Percentiles rank a stretch among this genome's conserved stretches.
Evolutionary conservation across 2,113 vertebrate genomes (phyloP).

Genomic region (Nibea albiflora): DNA sequence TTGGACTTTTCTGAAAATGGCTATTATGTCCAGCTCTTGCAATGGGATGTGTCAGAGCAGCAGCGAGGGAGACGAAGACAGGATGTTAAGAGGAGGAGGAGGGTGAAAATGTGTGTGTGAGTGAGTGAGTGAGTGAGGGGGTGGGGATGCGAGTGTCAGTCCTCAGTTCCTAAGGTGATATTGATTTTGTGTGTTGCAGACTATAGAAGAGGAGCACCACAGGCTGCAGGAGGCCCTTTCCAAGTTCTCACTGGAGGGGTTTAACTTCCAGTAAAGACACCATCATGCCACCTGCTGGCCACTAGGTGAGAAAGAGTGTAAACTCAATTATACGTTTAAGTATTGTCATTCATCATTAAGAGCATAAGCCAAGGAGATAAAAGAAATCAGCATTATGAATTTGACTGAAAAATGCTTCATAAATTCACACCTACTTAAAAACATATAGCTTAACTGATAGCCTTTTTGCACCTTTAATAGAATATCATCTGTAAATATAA

Average conservation of each 20-base stretch:
- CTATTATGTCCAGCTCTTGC: conserved; percentile 67
- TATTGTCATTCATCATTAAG: background rate
- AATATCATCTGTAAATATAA: background rate
- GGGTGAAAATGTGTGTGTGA: conserved; percentile 10
- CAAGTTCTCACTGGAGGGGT: conserved; percentile 77
- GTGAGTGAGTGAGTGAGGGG: background rate
- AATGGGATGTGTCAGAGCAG: conserved; percentile 73
- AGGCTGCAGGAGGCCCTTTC: conserved; percentile 80
- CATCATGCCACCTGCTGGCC: conserved; percentile 70
- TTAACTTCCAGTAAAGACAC: conserved; percentile 75
- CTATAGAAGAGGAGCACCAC: conserved; percentile 82
- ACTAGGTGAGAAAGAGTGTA: conserved; percentile 62
- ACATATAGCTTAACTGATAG: background rate
- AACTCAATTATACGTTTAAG: background rate
- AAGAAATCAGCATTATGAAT: background rate
- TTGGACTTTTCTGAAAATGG: conserved; percentile 77
- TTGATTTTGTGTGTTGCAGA: conserved; percentile 76
- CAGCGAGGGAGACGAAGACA: conserved; percentile 64
- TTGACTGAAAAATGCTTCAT: background rate
- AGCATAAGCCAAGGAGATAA: too few species aligned
- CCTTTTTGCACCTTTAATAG: background rate
- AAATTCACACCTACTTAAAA: background rate
- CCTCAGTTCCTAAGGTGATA: conserved; percentile 59
- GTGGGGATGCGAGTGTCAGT: conserved; percentile 6
- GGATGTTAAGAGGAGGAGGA: conserved; percentile 63